Conservation (phyloP, 1,140 invertebrate genomes). For the Limonius californicus region DNA sequence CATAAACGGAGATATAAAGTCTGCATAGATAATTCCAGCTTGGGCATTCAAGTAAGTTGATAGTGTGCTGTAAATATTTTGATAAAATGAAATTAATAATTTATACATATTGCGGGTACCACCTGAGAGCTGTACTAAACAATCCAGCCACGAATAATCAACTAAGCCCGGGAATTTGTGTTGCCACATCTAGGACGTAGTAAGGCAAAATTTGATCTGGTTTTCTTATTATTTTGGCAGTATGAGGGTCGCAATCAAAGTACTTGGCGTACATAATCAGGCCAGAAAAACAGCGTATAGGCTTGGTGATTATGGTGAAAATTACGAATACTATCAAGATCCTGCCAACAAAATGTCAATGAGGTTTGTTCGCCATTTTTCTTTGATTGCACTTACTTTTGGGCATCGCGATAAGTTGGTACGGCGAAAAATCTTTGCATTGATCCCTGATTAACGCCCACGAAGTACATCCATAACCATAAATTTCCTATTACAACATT, state of each 20-base stretch:
- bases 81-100: background rate
- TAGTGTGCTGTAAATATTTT: slow-evolving; percentile 54
- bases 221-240: slow-evolving; percentile 50
- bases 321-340: background rate
- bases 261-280: slow-evolving; percentile 71
- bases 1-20: slow-evolving; percentile 53
- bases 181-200: slow-evolving; percentile 53
- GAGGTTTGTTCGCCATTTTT: too few relatives aligned
- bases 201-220: slow-evolving; percentile 49
- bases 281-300: slow-evolving; percentile 43
- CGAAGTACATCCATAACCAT: slow-evolving; percentile 56
- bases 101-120: background rate
- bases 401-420: slow-evolving; percentile 49
- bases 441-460: slow-evolving; percentile 55
- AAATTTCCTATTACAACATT: slow-evolving; percentile 53
- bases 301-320: background rate
- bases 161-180: slow-evolving; percentile 49
- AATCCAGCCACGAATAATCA: slow-evolving; percentile 61
- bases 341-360: background rate
- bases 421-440: slow-evolving; percentile 58
- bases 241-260: slow-evolving; percentile 64
- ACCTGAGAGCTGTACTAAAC: slow-evolving; percentile 63
- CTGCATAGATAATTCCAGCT: slow-evolving; percentile 63
- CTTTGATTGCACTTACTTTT: slow-evolving; percentile 43
- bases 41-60: slow-evolving; percentile 63